These are phyloP conservation scores for Dicaeum eximium DNA, from an alignment of 2,113 vertebrate genomes.

Conservation along the genomic window DNA sequence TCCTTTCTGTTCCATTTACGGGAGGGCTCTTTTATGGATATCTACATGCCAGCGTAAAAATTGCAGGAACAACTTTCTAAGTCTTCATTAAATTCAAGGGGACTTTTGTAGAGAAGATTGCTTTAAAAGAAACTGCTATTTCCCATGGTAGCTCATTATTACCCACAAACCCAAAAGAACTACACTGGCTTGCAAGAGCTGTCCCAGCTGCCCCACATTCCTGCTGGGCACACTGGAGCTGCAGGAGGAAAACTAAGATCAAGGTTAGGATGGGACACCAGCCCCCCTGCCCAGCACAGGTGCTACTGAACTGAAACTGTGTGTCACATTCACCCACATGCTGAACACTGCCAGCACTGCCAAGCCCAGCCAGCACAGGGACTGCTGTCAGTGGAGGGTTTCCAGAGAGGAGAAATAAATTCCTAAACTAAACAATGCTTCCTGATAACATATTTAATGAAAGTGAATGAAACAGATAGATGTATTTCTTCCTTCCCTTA, in stretches of 20 bases:
- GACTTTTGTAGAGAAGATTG: not conserved
- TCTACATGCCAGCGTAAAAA: conserved; percentile 9
- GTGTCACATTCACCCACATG: not conserved
- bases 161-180: not conserved
- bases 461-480: not conserved
- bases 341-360: not conserved
- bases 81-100: conserved; percentile 18
- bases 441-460: not conserved
- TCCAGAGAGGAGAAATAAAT: not conserved
- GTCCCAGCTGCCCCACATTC: rapidly evolving
- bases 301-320: rapidly evolving
- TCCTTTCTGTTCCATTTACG: not conserved
- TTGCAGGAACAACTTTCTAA: not conserved
- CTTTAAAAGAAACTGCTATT: not conserved
- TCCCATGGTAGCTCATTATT: not conserved
- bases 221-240: not conserved
- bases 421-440: not conserved
- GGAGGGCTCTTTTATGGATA: conserved; percentile 17
- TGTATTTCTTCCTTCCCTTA: not conserved
- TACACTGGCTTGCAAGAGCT: not conserved
- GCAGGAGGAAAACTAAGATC: not conserved
- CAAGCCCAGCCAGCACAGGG: rapidly evolving
- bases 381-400: not conserved
- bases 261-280: not conserved
- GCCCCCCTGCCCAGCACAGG: not conserved